Percentiles rank a stretch among this genome's conserved stretches.
Evolutionary conservation across 2,113 vertebrate genomes (phyloP).

Genomic region (Burhinus oedicnemus): DNA sequence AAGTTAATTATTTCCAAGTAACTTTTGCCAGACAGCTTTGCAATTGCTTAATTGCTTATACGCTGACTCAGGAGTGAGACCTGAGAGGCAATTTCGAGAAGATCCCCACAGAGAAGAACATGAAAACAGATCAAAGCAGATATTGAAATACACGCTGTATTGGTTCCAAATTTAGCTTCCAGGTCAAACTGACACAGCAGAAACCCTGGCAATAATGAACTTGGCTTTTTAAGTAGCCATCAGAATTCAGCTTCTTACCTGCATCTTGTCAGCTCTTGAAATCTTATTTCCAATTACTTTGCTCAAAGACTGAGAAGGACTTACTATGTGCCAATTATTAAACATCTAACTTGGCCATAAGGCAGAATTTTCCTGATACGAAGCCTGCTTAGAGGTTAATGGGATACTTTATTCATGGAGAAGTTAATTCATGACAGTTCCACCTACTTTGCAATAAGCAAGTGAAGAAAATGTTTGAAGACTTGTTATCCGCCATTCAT

Average conservation of each 20-base stretch:
- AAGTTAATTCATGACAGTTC: not conserved
- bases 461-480: conserved; percentile 8
- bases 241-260: not conserved
- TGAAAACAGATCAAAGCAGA: conserved; percentile 14
- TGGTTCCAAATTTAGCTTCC: not conserved
- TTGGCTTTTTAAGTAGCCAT: not conserved
- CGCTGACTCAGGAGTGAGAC: conserved; percentile 37
- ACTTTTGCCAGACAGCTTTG: not conserved
- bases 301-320: not conserved
- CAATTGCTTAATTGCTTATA: not conserved
- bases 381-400: not conserved
- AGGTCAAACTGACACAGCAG: not conserved
- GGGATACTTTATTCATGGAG: not conserved
- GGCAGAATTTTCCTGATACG: not conserved
- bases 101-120: not conserved
- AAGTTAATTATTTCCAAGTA: conserved; percentile 42
- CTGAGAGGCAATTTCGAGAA: conserved; percentile 1
- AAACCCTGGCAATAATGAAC: not conserved
- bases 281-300: not conserved
- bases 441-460: not conserved
- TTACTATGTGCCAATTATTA: not conserved
- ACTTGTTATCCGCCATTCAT: not conserved
- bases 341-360: not conserved
- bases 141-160: not conserved
- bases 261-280: not conserved